A percentile compares a stretch with the other conserved stretches of the same genome.
phyloP scores from a whole-genome alignment of 37 sponge, comb jelly and placozoan genomes.

The Cladorhizidae sp. region DNA sequence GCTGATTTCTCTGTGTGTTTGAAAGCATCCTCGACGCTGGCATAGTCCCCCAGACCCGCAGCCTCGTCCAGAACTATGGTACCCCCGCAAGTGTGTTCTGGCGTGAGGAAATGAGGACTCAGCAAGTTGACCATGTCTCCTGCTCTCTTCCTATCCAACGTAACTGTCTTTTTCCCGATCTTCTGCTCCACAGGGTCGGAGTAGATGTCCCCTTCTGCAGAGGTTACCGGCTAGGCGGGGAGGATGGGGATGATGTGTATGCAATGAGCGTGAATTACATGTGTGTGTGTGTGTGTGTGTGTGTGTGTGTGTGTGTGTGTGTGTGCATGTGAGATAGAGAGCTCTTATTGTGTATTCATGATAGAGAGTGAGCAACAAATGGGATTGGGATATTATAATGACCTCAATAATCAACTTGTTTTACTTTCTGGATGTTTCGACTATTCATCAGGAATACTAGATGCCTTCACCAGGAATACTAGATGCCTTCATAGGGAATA shows the following conservation, averaged over 20 bases:
- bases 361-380: neutral
- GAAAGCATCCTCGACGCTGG: constrained; percentile 24
- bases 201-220: neutral
- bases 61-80: neutral
- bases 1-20: neutral
- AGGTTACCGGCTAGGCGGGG: neutral
- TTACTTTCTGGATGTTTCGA: too few relatives aligned
- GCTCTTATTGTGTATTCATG: neutral
- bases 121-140: neutral
- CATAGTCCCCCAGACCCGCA: neutral
- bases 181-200: constrained; percentile 11
- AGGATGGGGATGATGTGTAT: constrained; percentile 3
- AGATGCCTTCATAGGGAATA: too few relatives aligned
- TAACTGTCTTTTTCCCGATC: constrained; percentile 5
- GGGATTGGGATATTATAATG: too few relatives aligned
- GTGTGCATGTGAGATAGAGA: constrained; percentile 1
- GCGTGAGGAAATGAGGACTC: neutral
- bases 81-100: neutral
- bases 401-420: too few relatives aligned
- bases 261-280: neutral
- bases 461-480: too few relatives aligned
- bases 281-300: neutral
- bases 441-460: too few relatives aligned
- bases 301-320: neutral
- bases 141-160: neutral